Evolutionary conservation across 2,113 vertebrate genomes (phyloP).

Genomic region (Hemiprocne comata): DNA sequence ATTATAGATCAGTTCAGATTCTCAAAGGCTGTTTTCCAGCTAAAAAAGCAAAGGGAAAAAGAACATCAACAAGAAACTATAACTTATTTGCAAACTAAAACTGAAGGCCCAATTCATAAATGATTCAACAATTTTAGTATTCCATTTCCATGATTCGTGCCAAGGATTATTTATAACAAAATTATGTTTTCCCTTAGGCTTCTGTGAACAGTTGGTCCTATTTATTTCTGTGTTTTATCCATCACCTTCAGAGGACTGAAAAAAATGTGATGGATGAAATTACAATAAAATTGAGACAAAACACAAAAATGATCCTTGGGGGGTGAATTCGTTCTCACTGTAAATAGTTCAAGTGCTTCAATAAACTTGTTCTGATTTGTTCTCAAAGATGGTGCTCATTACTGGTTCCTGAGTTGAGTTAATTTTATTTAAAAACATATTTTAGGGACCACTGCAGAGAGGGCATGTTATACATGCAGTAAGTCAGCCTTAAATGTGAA

Average conservation of each 20-base stretch:
- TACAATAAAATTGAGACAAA: slow-evolving; percentile 68
- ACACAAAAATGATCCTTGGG: slow-evolving; percentile 42
- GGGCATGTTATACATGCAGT: neutral
- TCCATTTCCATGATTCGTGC: slow-evolving; percentile 62
- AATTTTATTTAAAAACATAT: slow-evolving; percentile 57
- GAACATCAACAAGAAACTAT: neutral
- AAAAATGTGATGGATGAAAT: slow-evolving; percentile 60
- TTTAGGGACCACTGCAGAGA: slow-evolving; percentile 26
- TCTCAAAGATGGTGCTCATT: slow-evolving; percentile 52
- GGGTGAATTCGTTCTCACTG: slow-evolving; percentile 19
- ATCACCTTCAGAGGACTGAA: slow-evolving; percentile 65
- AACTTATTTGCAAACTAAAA: slow-evolving; percentile 60
- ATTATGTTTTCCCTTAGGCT: slow-evolving; percentile 66
- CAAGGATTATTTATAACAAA: slow-evolving; percentile 72
- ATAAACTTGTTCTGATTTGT: slow-evolving; percentile 54
- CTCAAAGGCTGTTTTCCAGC: slow-evolving; percentile 38
- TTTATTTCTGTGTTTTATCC: slow-evolving; percentile 71
- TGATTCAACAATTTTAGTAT: slow-evolving; percentile 74
- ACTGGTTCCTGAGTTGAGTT: slow-evolving; percentile 29
- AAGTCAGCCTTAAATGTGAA: neutral
- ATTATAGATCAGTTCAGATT: neutral
- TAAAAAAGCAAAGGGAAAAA: slow-evolving; percentile 31
- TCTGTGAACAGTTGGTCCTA: slow-evolving; percentile 64
- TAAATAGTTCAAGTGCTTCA: slow-evolving; percentile 37
- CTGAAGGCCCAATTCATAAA: slow-evolving; percentile 69